phyloP scores from a whole-genome alignment of 1,140 invertebrate species.

The Hycleus phaleratus region DNA sequence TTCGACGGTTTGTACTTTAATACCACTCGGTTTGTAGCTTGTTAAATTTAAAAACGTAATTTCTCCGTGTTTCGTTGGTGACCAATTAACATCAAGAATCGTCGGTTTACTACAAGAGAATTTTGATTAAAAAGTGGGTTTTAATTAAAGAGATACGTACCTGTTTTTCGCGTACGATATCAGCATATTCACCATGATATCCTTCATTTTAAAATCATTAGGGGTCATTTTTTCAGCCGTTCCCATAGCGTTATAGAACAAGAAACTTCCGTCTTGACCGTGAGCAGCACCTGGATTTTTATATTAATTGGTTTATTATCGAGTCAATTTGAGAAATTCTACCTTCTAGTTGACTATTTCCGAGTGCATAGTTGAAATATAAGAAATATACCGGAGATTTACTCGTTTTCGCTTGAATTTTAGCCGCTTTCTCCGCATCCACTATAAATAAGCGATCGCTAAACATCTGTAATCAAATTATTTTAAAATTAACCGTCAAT shows the following conservation, averaged over 20 bases:
- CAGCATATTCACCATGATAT: background rate
- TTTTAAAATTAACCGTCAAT: background rate
- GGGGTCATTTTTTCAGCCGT: background rate
- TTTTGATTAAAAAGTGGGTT: too few species aligned
- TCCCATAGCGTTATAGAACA: background rate
- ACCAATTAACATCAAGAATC: slow-evolving; percentile 3
- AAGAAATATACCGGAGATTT: slow-evolving; percentile 51
- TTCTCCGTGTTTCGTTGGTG: background rate
- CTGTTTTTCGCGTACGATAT: slow-evolving; percentile 11
- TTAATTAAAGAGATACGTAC: too few species aligned
- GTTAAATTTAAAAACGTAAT: background rate
- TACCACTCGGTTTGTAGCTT: too few species aligned
- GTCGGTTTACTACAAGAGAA: background rate
- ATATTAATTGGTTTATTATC: background rate
- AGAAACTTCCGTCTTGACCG: background rate
- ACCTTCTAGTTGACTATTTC: too few species aligned
- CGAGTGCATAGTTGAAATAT: slow-evolving; percentile 42
- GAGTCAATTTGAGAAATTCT: background rate
- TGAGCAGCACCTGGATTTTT: slow-evolving; percentile 3
- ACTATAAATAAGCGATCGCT: slow-evolving; percentile 50
- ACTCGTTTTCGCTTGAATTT: slow-evolving; percentile 45
- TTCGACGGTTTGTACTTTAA: too few species aligned
- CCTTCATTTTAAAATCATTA: slow-evolving; percentile 4
- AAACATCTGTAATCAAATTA: slow-evolving; percentile 39
- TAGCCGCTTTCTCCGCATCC: slow-evolving; percentile 46